Base-by-base conservation (phyloP, 2,113 vertebrate species). In the Ptychochromis oligacanthus region DNA sequence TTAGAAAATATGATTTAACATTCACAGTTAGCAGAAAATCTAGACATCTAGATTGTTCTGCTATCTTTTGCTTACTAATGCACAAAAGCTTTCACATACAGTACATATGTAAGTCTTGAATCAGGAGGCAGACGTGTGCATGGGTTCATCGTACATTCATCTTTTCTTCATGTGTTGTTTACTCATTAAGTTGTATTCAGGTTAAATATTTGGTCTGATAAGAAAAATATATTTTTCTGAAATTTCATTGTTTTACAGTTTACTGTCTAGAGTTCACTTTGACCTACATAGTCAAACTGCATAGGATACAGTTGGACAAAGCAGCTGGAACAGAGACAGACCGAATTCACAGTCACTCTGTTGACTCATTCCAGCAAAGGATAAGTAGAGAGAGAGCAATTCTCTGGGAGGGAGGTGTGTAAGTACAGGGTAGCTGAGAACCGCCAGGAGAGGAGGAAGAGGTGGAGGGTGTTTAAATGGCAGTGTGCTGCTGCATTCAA, bases 371-470 rank as follows among this genome's bases (percentile, higher is more conserved):
- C 64, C 77, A 80, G 67, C 77, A 80, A 82, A 87, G 84, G 75
- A 88, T 85, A 90, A 90, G 88, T 74, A 81, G 65, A 87, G 84
- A 86, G 86, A 58, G 70, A 90, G 79, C 57, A 76, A 64, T 38
- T 77, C 80, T 89, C 82, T 57, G 57, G 82, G 82, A 90, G 82
- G 72, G 90, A 91, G 81, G 87, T 84, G 89, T 91, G 91, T 91
- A 93, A 94, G 89, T 93, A 89, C 88, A 92, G 84, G 86, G 86
- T 90, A 84, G 78, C 82, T 81, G 83, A 74, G 67, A 91, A 89
- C 80, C 34, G 81, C 75, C 82, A 86, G 78, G 70, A 88, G 76
- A 85, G 76, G 72, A 88, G 84, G 60, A 77, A 72, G 75, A 84
- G 64, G 84, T 81, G 85, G 79, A 87, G 80, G 84, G 75, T 72